Conservation (phyloP, 2,888 invertebrate species). For the Selenia dentaria region DNA sequence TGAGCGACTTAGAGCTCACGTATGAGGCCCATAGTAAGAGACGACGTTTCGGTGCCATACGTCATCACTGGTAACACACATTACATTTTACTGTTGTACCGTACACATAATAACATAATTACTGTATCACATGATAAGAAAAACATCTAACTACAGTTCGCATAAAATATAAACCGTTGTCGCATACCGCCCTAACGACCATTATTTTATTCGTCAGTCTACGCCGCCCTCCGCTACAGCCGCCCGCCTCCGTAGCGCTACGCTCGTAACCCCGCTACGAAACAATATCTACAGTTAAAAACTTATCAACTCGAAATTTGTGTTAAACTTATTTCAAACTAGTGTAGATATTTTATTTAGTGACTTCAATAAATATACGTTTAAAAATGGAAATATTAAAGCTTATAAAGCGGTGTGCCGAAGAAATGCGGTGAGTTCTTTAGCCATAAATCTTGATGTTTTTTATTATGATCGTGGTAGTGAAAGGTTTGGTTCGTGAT, state of each 20-base stretch:
- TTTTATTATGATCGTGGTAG: slow-evolving; percentile 1
- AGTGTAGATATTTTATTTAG: neutral
- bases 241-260: slow-evolving; percentile 56
- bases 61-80: too few species aligned
- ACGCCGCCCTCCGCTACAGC: slow-evolving; percentile 48
- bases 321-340: neutral
- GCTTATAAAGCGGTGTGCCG: slow-evolving; percentile 4
- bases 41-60: too few species aligned
- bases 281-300: slow-evolving; percentile 27
- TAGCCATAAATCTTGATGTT: neutral
- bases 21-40: too few species aligned
- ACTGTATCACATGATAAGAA: too few species aligned
- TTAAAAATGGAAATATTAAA: slow-evolving; percentile 10
- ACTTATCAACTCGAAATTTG: neutral
- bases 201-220: slow-evolving; percentile 36
- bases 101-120: too few species aligned
- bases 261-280: slow-evolving; percentile 43
- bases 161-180: neutral
- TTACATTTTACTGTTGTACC: too few species aligned
- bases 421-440: slow-evolving; percentile 22
- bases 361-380: too few species aligned
- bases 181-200: neutral
- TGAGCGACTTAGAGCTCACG: too few species aligned
- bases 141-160: neutral
- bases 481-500: slow-evolving; percentile 5